Conservation (phyloP, 2,888 invertebrate genomes). For the Furcula furcula region DNA sequence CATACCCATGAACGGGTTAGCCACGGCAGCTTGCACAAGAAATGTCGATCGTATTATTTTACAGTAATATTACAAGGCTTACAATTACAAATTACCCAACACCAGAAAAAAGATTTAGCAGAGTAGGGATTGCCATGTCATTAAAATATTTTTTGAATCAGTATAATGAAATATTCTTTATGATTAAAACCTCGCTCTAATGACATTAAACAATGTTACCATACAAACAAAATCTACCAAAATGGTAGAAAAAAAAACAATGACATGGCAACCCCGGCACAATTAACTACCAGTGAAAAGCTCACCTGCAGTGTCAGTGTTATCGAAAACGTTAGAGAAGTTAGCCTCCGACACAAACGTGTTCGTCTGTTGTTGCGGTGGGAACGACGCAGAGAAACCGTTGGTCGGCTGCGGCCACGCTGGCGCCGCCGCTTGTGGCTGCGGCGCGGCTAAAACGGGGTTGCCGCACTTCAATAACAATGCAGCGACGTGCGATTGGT, state of each 20-base stretch:
- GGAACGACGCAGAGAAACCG: conserved; percentile 52
- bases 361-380: conserved; percentile 54
- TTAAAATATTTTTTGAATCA: conserved; percentile 1
- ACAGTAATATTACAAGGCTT: conserved; percentile 16
- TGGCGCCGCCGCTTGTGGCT: conserved; percentile 25
- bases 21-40: conserved; percentile 79
- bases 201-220: not conserved
- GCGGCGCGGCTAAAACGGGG: conserved; percentile 32
- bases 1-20: conserved; percentile 86
- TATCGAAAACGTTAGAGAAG: conserved; percentile 94
- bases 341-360: conserved; percentile 92
- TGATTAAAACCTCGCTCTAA: not conserved
- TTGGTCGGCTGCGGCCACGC: conserved; percentile 40
- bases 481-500: conserved; percentile 16
- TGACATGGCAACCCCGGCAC: conserved; percentile 31
- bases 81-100: conserved; percentile 25
- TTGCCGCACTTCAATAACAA: conserved; percentile 23
- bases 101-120: conserved; percentile 32
- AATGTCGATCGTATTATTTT: conserved; percentile 35
- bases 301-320: conserved; percentile 86
- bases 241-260: conserved; percentile 10
- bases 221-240: conserved; percentile 5
- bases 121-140: conserved; percentile 28
- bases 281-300: conserved; percentile 35
- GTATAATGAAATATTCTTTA: not conserved